Base-by-base conservation (phyloP, 2,113 vertebrate genomes). In the Alectura lathami region DNA sequence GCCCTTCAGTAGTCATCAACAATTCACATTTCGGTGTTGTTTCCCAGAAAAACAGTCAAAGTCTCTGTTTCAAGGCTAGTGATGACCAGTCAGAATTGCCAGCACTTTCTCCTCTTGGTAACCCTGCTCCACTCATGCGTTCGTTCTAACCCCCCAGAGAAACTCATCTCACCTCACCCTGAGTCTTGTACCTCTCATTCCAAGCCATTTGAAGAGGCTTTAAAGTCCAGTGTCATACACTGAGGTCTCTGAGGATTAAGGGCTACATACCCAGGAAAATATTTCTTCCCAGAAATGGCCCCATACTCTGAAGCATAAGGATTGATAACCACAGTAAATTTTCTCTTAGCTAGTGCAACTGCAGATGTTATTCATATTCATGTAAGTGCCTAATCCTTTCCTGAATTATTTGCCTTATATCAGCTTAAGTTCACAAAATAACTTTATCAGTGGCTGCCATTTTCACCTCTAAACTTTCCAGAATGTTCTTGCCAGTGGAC, bases 251-350 rank as follows among this genome's bases (percentile, higher is more conserved):
- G 62, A 86, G 84, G 54, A 96, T 87, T 93, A 84, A 93, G 83
- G 57, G 32, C 82, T 91, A 17, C 45, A 56, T 12, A 75, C 75
- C 81, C n/a, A 95, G 51, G 56, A 94, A 86, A 94, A 96, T 96
- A 94, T 96, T 95, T 96, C 90, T 96, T 96, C 74, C 43, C 38
- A 87, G 67, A 93, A 93, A 93, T 69, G 48, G 91, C 14, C 74
- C 72, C 87, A 80, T 74, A 66, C 56, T 91, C 59, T 83, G 83
- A 81, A 95, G 69, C 7, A 10, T 76, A 79, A 94, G 79, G 89
- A 96, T 95, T 94, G 92, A 96, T 95, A 94, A 94, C 79, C 34
- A 38, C 88, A 82, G 73, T 95, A 95, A 95, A 93, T 97, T 93
- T 95, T 94, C 67, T 67, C 84, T 62, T 91, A 86, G 63, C 68